A percentile compares a stretch with the other conserved stretches of the same genome.
Conservation (phyloP, 2,113 vertebrate genomes). For the Hoplias malabaricus region DNA sequence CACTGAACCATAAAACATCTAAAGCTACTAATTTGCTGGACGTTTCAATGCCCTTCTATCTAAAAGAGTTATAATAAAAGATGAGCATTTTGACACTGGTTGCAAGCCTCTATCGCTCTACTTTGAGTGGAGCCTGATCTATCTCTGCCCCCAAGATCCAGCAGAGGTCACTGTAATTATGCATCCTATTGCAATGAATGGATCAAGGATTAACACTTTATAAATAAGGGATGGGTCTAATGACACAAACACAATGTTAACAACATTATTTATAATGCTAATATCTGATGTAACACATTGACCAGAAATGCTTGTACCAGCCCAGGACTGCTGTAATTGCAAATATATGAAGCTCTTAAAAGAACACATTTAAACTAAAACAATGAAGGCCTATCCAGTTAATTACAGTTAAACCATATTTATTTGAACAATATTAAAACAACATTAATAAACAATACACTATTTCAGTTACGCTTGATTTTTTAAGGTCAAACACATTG, state of each 20-base stretch:
- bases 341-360: background rate
- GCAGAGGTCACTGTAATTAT: conserved; percentile 40
- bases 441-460: background rate
- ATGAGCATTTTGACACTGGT: background rate
- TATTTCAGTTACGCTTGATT: background rate
- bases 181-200: background rate
- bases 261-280: background rate
- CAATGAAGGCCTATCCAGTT: background rate
- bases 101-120: background rate
- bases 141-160: conserved; percentile 26
- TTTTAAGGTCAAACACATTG: background rate
- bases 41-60: background rate
- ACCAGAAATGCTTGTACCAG: background rate
- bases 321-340: background rate
- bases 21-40: background rate
- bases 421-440: too few relatives aligned
- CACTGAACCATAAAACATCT: background rate
- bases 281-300: background rate
- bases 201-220: background rate
- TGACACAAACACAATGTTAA: background rate
- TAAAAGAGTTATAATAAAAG: background rate
- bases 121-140: background rate
- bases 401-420: too few relatives aligned
- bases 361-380: background rate
- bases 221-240: background rate